A percentile compares a stretch with the other conserved stretches of the same genome.
Evolutionary conservation across 2,797 vertebrate genomes (phyloP).

Genomic region (Cyprinella venusta): DNA sequence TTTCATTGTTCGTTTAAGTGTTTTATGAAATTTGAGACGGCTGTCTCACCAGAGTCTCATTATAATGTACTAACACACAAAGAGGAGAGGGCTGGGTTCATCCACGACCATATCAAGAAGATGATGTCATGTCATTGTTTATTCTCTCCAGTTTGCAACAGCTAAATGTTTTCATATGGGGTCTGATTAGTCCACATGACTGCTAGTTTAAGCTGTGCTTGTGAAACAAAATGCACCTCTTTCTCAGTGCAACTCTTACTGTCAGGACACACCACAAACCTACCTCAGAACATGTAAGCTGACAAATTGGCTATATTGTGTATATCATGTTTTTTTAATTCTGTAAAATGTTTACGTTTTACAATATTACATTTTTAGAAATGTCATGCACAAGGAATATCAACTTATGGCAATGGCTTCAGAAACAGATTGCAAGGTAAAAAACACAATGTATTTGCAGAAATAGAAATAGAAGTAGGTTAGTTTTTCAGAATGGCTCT

Average conservation of each 20-base stretch:
- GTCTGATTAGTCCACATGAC: not conserved
- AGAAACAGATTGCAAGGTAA: not conserved
- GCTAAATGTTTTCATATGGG: not conserved
- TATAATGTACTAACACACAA: not conserved
- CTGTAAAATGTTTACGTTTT: not conserved
- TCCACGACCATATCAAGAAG: not conserved
- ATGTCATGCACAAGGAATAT: not conserved
- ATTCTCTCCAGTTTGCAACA: not conserved
- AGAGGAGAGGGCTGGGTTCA: not conserved
- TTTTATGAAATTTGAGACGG: not conserved
- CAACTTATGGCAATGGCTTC: not conserved
- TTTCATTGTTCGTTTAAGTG: not conserved
- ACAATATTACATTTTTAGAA: not conserved
- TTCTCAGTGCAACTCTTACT: not conserved
- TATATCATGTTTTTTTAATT: not conserved
- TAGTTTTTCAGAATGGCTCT: not conserved
- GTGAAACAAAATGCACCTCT: not conserved
- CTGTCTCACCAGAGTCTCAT: not conserved
- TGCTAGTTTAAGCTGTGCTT: not conserved
- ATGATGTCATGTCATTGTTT: conserved; percentile 2
- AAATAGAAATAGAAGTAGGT: not conserved
- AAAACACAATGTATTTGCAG: not conserved
- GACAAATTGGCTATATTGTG: not conserved
- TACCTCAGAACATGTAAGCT: not conserved
- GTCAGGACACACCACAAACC: not conserved